These are phyloP conservation scores for Nomada flava DNA, from an alignment of 2,888 invertebrate species.

Conservation along the genomic window DNA sequence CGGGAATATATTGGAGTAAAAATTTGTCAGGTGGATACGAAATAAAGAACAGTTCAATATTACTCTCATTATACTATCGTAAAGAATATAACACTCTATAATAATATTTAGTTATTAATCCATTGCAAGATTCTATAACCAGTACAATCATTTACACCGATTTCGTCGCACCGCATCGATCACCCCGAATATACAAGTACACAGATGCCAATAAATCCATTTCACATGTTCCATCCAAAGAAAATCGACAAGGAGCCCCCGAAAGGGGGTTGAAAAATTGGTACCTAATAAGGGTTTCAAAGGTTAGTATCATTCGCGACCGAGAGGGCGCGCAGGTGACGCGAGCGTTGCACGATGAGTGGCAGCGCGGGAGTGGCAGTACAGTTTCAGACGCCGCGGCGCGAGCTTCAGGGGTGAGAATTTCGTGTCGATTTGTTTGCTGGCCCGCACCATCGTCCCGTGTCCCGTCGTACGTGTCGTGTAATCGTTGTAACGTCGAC, in stretches of 20 bases:
- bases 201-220: background rate
- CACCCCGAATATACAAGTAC: no score
- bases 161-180: no score
- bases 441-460: background rate
- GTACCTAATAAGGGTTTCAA: slow-evolving; percentile 14
- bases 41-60: background rate
- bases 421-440: background rate
- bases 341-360: slow-evolving; percentile 37
- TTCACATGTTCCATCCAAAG: no score
- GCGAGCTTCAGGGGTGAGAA: slow-evolving; percentile 62
- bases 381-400: slow-evolving; percentile 73
- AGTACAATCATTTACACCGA: no score
- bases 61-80: no score
- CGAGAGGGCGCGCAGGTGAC: slow-evolving; percentile 46
- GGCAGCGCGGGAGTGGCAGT: slow-evolving; percentile 70
- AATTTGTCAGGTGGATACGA: no score
- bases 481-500: background rate
- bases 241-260: background rate
- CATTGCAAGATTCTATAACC: no score
- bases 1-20: no score
- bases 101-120: no score
- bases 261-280: slow-evolving; percentile 20
- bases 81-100: no score
- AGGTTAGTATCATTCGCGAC: slow-evolving; percentile 16
- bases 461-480: slow-evolving; percentile 6